Percentiles rank a stretch among this genome's conserved stretches.
Conservation (phyloP, 1,140 invertebrate species). For the Drosophila nigrodunni region DNA sequence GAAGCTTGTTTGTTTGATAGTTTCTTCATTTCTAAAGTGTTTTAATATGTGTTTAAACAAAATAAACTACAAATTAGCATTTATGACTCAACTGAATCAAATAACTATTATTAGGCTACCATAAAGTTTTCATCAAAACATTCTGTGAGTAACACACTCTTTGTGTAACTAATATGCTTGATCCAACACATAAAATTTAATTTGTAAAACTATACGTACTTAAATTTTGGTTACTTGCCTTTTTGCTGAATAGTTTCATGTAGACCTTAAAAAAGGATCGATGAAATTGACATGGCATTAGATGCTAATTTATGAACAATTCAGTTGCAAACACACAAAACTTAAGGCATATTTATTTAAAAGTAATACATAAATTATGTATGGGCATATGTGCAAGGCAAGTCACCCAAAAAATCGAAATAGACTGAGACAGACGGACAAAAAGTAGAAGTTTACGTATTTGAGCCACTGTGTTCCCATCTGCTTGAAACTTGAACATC, state of each 20-base stretch:
- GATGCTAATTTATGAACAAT: constrained; percentile 45
- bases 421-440: neutral
- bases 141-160: no score
- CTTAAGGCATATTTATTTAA: constrained; percentile 60
- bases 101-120: no score
- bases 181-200: no score
- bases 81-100: no score
- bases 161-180: no score
- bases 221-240: no score
- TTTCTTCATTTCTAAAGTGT: no score
- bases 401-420: constrained; percentile 7
- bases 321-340: constrained; percentile 30
- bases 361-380: constrained; percentile 71
- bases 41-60: no score
- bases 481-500: constrained; percentile 12
- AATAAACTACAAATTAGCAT: no score
- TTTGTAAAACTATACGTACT: no score
- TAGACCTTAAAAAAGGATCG: constrained; percentile 12
- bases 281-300: constrained; percentile 17
- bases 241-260: neutral
- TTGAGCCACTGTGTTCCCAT: constrained; percentile 25
- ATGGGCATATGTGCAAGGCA: constrained; percentile 60
- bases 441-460: constrained; percentile 13
- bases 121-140: no score
- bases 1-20: no score